Base-by-base conservation (phyloP, 1,140 invertebrate species). In the Asobara japonica region DNA sequence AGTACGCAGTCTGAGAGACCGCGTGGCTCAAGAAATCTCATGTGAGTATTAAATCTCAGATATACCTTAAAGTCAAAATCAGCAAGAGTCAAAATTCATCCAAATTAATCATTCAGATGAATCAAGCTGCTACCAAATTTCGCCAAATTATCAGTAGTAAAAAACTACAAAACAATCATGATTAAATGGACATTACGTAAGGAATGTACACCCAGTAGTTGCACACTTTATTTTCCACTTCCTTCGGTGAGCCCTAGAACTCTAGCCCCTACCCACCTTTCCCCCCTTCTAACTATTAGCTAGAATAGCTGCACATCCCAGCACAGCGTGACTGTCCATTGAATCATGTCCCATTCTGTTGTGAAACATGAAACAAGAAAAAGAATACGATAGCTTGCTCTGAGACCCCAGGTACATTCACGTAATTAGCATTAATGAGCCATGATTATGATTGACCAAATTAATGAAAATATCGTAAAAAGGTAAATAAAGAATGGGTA, bases 1-100 rank as follows among this genome's bases (percentile, higher is more conserved):
- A 96, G 95, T 90, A 94, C 95, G 69, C 95, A 97, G 86, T 96
- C 94, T 77, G 95, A 97, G 89, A 88, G 94, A 78, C 94, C 94
- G 13, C 89, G 93, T 74, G 93, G 92, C 66, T 94, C 93, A 41
- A 89, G 91, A 78, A 88, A 88, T 78, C 86, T 91, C 79, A 92
- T 92, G 93, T 94, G 89, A 90, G 89, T 84, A 82, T 79, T 75
- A 30, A 10, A 36, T 36, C 10, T 41, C 25, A 29, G 33, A 16
- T 38, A 30, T 18, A 29, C 25, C 25, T 45, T 65, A 11, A 16
- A 62, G 16, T 8, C 6, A 8, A 20, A 29, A n/a, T n/a, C n/a
- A n/a, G n/a, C n/a, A 45, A 33, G n/a, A 33, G 16, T 48, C 38
- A 38, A 38, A 65, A 3, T 33, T 36, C 0, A 48, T 51, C 13